phyloP scores from a whole-genome alignment of 2,797 vertebrate species.

The Lacerta bilineata region DNA sequence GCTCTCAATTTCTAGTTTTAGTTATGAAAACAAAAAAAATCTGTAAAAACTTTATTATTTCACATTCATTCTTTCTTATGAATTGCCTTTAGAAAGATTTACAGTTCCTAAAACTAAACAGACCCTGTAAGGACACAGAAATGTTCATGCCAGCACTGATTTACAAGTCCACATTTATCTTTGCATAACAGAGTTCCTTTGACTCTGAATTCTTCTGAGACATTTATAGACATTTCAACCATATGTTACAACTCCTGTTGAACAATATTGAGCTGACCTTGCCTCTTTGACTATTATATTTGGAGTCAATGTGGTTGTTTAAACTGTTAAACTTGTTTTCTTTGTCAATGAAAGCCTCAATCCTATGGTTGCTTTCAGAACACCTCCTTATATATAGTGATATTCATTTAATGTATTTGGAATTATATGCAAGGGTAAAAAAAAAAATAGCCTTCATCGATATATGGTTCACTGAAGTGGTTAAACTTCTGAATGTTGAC shows the following conservation, averaged over 20 bases:
- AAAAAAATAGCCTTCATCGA: background rate
- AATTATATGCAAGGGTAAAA: background rate
- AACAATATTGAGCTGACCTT: background rate
- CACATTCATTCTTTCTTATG: background rate
- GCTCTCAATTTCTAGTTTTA: background rate
- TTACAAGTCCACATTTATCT: slow-evolving; percentile 28
- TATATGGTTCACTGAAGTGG: background rate
- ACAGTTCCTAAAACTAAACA: background rate
- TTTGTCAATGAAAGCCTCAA: background rate
- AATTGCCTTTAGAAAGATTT: slow-evolving; percentile 11
- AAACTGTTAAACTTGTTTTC: background rate
- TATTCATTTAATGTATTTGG: slow-evolving; percentile 6
- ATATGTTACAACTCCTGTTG: background rate
- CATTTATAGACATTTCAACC: background rate
- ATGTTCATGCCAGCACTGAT: background rate
- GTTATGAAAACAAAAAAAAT: background rate
- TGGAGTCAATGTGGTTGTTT: background rate
- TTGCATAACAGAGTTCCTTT: background rate
- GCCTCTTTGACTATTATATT: background rate
- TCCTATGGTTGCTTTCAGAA: background rate
- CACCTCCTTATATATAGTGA: background rate
- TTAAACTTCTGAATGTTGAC: background rate
- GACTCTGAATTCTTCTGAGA: slow-evolving; percentile 16
- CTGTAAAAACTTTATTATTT: background rate
- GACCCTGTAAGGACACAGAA: background rate